These are phyloP conservation scores for Petrocephalus schoutedeni DNA, from an alignment of 2,797 vertebrate genomes.

Conservation along the genomic window DNA sequence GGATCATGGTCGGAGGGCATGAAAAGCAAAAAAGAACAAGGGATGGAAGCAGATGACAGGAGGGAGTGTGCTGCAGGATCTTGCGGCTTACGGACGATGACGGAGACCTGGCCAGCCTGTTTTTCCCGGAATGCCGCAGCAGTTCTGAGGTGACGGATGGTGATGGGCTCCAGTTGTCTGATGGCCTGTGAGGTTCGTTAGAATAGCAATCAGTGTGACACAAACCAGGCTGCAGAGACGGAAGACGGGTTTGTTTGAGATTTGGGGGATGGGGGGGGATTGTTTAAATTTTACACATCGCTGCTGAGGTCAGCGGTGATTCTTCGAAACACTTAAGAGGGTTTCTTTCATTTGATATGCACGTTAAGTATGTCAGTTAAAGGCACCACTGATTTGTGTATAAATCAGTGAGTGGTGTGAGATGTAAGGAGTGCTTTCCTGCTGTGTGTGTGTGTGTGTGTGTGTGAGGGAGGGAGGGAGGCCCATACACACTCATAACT, in stretches of 20 bases:
- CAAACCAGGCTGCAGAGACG: conserved; percentile 24
- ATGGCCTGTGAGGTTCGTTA: background rate
- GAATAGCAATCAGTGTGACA: conserved; percentile 1
- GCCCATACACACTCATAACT: background rate
- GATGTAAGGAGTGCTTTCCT: background rate
- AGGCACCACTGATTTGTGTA: background rate
- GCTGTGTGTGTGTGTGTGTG: background rate
- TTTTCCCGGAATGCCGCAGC: background rate
- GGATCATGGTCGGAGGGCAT: background rate
- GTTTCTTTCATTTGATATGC: background rate
- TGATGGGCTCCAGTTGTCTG: conserved; percentile 2
- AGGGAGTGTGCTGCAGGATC: background rate
- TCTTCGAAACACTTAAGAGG: background rate
- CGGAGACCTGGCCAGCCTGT: background rate
- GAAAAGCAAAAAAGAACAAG: background rate
- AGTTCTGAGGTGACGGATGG: background rate
- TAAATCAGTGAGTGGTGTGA: background rate
- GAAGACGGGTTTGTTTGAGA: conserved; percentile 28
- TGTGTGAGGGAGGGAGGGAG: background rate
- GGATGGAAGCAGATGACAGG: background rate
- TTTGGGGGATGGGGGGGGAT: conserved; percentile 20
- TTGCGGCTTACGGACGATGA: background rate
- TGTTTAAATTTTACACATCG: conserved; percentile 28
- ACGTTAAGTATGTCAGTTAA: background rate
- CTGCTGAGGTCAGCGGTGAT: background rate